phyloP scores from a whole-genome alignment of 37 sponge, comb jelly and placozoan species.

The Agelas oroides region DNA sequence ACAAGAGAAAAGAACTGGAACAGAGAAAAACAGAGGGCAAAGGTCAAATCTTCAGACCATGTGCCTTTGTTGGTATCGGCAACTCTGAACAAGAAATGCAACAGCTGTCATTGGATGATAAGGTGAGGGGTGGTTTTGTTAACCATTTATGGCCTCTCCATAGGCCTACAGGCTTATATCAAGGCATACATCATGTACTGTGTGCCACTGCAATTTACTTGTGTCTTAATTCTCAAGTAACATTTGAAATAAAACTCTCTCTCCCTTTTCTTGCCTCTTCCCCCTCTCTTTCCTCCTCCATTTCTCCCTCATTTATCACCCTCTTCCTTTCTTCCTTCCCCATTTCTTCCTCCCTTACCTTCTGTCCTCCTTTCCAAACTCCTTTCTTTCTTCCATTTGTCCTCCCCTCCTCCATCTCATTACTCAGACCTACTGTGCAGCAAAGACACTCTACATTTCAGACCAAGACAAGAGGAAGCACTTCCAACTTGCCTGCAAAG shows the following conservation, averaged over 20 bases:
- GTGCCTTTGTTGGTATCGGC: slow-evolving; percentile 89
- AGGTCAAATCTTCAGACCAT: slow-evolving; percentile 46
- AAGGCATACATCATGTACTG: too few species aligned
- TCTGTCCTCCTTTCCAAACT: not conserved
- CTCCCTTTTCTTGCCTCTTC: too few species aligned
- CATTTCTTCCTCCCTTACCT: not conserved
- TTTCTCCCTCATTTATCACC: too few species aligned
- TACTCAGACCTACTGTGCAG: slow-evolving; percentile 79
- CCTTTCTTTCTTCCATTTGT: too few species aligned
- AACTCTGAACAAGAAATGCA: slow-evolving; percentile 90
- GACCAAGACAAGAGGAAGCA: slow-evolving; percentile 95
- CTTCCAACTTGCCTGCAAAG: slow-evolving; percentile 87
- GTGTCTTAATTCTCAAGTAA: too few species aligned
- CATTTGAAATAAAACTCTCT: too few species aligned
- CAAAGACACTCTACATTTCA: slow-evolving; percentile 94
- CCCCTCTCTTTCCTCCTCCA: too few species aligned
- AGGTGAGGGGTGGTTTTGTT: too few species aligned
- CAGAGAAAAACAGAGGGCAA: slow-evolving; percentile 44
- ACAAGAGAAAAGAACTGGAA: slow-evolving; percentile 58
- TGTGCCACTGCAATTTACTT: too few species aligned
- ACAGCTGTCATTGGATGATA: slow-evolving; percentile 85
- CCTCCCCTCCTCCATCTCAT: not conserved
- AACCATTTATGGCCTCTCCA: too few species aligned
- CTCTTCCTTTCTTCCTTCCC: not conserved
- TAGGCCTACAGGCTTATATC: too few species aligned